Evolutionary conservation across 2,888 invertebrate species (phyloP), one percentile per base, ranked within the genome.

Genomic region (Ferdinandea cuprea): DNA sequence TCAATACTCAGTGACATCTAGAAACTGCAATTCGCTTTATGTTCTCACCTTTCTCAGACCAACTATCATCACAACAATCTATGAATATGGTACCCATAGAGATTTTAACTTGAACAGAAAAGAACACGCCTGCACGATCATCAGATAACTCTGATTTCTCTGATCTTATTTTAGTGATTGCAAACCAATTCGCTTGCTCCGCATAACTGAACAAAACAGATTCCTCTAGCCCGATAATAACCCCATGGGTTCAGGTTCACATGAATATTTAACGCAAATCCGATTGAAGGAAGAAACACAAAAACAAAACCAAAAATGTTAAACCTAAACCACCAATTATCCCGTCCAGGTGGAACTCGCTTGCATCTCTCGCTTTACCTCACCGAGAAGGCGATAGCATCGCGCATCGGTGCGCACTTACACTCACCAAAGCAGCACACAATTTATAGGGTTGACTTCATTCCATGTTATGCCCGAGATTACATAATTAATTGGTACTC

Each of bases 371-470:
- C 30, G n/a, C 25, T 37, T 2, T 48, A 46, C 58, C 63, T 50
- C n/a, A n/a, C n/a, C n/a, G n/a, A n/a, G 56, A 28, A 50, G 50
- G 2, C 15, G 68, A 73, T 72, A 66, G 21, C 17, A 56, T 63
- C 63, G 37, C 8, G 44, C 17, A 44, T 11, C 35, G 3, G 15
- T 48, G n/a, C 35, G 61, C 44, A 56, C 59, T 72, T 25, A 66
- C n/a, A n/a, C 52, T 44, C 44, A 50, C 30, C 44, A 48, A 32
- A 19, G 40, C 58, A 50, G 28, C 61, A 63, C 48, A 65, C 56
- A 76, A 71, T 81, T 81, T 81, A 71, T 59, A 40, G 65, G 81
- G 65, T 80, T 74, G 80, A 74, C 71, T 81, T 65, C 56, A 56
- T 48, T 44, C 40, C 54, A 44, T 48, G 61, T 54, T 46, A 19